These are phyloP conservation scores for Laothoe populi DNA, from an alignment of 2,888 invertebrate genomes.

Conservation along the genomic window DNA sequence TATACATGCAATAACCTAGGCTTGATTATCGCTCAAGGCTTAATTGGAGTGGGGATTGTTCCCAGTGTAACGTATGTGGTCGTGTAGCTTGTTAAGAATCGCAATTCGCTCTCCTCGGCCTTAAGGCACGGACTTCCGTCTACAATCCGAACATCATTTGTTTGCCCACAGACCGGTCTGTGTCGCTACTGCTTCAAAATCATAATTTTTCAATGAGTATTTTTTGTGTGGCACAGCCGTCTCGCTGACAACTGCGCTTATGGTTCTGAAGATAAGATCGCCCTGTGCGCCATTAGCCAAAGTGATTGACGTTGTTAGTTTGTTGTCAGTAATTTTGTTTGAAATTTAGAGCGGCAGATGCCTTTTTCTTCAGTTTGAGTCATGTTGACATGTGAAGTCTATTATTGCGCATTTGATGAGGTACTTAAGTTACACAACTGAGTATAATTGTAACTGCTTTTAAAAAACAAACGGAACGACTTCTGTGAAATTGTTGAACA, in stretches of 20 bases:
- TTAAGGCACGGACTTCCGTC: conserved; percentile 60
- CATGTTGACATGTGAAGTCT: conserved; percentile 62
- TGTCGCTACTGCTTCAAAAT: conserved; percentile 65
- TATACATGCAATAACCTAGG: background rate
- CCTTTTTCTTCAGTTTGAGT: conserved; percentile 56
- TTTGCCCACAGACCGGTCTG: conserved; percentile 56
- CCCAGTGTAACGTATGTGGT: background rate
- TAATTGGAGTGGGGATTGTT: background rate
- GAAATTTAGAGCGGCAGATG: conserved; percentile 70
- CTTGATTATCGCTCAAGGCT: conserved; percentile 6
- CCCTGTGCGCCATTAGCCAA: conserved; percentile 77
- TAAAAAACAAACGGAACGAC: conserved; percentile 24
- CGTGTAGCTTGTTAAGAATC: conserved; percentile 24
- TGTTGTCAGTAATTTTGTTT: conserved; percentile 83
- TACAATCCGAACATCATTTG: conserved; percentile 60
- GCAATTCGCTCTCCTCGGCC: conserved; percentile 33
- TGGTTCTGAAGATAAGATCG: conserved; percentile 73
- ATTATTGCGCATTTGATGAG: conserved; percentile 41
- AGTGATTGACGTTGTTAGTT: conserved; percentile 81
- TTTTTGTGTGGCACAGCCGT: conserved; percentile 56
- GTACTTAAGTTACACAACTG: conserved; percentile 15
- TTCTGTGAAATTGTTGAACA: conserved; percentile 23
- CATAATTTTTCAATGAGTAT: conserved; percentile 72
- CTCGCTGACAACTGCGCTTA: conserved; percentile 79
- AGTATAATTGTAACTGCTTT: conserved; percentile 5